Percentiles rank a stretch among this genome's conserved stretches.
Evolutionary conservation across 2,888 invertebrate species (phyloP).

Genomic region (Lepetodrilus schrolli): DNA sequence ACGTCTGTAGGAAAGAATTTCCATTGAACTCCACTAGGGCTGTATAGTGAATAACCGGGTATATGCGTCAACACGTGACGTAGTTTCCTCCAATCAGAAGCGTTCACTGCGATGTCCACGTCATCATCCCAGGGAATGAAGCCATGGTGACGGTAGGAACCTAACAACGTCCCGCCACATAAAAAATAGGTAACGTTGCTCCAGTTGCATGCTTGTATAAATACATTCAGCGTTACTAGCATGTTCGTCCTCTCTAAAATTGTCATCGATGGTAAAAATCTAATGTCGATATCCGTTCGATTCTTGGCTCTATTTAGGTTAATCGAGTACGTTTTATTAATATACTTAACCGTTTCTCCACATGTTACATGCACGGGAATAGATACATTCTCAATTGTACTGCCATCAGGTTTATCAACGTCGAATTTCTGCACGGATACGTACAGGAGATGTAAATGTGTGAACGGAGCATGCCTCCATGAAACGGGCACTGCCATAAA

Average conservation of each 20-base stretch:
- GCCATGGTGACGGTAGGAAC: conserved; percentile 55
- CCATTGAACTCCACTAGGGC: conserved; percentile 46
- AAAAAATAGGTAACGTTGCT: conserved; percentile 37
- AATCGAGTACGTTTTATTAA: no score
- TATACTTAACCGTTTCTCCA: no score
- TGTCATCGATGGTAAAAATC: neutral
- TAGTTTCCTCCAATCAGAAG: conserved; percentile 42
- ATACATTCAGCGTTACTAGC: neutral
- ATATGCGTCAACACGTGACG: conserved; percentile 41
- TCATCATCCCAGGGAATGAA: conserved; percentile 64
- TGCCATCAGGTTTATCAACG: no score
- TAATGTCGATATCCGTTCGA: neutral
- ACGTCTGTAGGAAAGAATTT: conserved; percentile 49
- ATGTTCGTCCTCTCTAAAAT: neutral
- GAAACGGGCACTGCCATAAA: no score
- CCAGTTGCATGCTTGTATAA: conserved; percentile 25
- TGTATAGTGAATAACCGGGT: conserved; percentile 45
- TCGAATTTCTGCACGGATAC: no score
- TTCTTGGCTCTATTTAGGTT: no score
- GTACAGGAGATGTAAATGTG: no score
- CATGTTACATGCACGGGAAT: no score
- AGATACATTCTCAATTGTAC: no score
- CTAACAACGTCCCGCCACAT: conserved; percentile 46
- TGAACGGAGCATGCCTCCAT: no score
- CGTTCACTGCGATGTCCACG: conserved; percentile 52